Evolutionary conservation across 2,113 vertebrate species (phyloP).

Genomic region (Pelecanus crispus): DNA sequence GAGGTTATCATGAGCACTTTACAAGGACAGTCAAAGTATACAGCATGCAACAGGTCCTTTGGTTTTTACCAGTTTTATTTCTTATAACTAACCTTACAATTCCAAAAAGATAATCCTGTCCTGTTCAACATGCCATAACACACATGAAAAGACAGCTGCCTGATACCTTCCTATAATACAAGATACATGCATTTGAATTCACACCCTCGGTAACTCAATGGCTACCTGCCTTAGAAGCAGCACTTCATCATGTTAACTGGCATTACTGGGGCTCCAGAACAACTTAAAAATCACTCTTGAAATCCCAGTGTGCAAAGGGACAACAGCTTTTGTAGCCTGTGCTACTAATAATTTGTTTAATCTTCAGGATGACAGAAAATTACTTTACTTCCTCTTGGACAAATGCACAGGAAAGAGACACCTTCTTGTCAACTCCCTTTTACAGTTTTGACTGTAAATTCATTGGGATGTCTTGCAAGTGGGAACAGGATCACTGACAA

Average conservation of each 20-base stretch:
- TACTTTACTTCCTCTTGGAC: background rate
- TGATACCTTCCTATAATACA: background rate
- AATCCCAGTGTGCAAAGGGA: background rate
- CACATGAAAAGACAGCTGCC: background rate
- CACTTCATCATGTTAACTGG: background rate
- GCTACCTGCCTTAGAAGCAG: background rate
- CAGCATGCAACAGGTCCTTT: background rate
- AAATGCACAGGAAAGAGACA: background rate
- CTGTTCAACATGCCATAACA: background rate
- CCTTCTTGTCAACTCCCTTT: background rate
- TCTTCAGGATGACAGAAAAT: background rate
- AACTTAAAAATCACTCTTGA: background rate
- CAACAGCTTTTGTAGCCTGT: background rate
- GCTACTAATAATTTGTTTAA: background rate
- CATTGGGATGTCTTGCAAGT: background rate
- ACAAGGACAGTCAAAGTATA: background rate
- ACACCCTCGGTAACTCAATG: background rate
- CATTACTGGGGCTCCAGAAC: background rate
- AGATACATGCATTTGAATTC: background rate
- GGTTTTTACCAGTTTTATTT: background rate
- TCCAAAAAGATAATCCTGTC: background rate
- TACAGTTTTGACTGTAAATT: background rate
- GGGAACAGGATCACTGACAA: background rate
- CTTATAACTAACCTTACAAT: background rate
- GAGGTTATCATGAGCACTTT: background rate